Conservation (phyloP, 2,113 vertebrate species). For the Passer montanus region DNA sequence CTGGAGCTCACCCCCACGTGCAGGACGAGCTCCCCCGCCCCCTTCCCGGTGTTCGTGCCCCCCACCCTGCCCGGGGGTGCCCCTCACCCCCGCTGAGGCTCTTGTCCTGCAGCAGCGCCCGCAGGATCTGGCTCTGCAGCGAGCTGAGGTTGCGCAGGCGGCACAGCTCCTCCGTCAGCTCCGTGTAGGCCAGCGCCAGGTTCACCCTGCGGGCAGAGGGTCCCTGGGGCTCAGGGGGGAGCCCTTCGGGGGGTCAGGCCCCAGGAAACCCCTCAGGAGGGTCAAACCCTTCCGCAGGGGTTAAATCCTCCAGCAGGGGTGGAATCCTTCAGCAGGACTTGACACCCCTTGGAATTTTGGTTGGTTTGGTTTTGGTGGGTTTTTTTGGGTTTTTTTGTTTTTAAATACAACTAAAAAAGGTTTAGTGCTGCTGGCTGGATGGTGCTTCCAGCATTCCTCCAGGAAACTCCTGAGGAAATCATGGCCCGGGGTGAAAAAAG, state of each 20-base stretch:
- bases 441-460: background rate
- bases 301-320: fast-evolving
- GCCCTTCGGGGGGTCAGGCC: background rate
- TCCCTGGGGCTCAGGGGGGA: background rate
- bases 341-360: background rate
- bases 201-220: slow-evolving; percentile 81
- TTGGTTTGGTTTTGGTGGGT: too few relatives aligned
- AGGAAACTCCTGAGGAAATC: background rate
- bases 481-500: fast-evolving
- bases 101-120: slow-evolving; percentile 89
- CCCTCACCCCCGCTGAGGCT: slow-evolving; percentile 63
- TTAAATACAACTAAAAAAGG: background rate
- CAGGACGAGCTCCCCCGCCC: background rate
- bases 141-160: slow-evolving; percentile 86
- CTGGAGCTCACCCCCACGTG: fast-evolving
- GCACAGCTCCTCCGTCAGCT: slow-evolving; percentile 93
- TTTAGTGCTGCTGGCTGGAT: background rate
- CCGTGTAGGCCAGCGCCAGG: slow-evolving; percentile 94
- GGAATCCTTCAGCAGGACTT: background rate
- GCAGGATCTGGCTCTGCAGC: slow-evolving; percentile 92
- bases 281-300: background rate
- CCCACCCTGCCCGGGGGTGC: fast-evolving
- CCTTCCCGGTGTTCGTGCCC: fast-evolving
- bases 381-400: background rate
- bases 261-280: background rate